Percentiles rank a stretch among this genome's conserved stretches.
phyloP scores from a whole-genome alignment of 2,888 invertebrate genomes.

The Sphecodes monilicornis region DNA sequence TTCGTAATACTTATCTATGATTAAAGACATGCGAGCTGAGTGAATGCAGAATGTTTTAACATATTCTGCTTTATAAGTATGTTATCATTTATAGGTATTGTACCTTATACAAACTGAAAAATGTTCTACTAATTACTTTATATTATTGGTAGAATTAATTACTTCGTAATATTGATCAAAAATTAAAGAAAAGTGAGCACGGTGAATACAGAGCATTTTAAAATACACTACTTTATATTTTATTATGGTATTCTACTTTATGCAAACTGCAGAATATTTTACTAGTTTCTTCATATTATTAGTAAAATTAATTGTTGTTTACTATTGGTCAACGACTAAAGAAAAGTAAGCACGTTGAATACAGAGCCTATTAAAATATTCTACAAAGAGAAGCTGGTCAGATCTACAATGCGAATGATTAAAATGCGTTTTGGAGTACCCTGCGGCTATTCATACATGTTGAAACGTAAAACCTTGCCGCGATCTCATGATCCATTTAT shows the following conservation, averaged over 20 bases:
- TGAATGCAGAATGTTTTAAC: conserved; percentile 21
- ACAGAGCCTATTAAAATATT: conserved; percentile 15
- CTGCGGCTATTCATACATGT: conserved; percentile 6
- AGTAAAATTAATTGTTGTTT: background rate
- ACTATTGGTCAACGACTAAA: background rate
- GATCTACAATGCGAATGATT: conserved; percentile 30
- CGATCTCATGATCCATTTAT: conserved; percentile 52
- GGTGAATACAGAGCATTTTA: conserved; percentile 22
- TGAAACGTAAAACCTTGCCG: conserved; percentile 37
- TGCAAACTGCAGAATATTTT: background rate
- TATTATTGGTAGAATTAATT: background rate
- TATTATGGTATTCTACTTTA: no score
- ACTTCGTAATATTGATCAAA: background rate
- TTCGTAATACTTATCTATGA: background rate
- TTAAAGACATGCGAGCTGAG: background rate
- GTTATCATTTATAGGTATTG: no score
- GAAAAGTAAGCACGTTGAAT: conserved; percentile 8
- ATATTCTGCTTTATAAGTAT: no score
- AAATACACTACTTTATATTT: background rate
- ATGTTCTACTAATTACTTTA: background rate
- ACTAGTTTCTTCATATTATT: background rate
- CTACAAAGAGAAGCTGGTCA: conserved; percentile 13
- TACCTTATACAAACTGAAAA: background rate
- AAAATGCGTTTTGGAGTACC: conserved; percentile 29
- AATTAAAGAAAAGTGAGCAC: background rate